Evolutionary conservation across 2,888 invertebrate species (phyloP).

Genomic region (Pycnomerus fuliginosus): DNA sequence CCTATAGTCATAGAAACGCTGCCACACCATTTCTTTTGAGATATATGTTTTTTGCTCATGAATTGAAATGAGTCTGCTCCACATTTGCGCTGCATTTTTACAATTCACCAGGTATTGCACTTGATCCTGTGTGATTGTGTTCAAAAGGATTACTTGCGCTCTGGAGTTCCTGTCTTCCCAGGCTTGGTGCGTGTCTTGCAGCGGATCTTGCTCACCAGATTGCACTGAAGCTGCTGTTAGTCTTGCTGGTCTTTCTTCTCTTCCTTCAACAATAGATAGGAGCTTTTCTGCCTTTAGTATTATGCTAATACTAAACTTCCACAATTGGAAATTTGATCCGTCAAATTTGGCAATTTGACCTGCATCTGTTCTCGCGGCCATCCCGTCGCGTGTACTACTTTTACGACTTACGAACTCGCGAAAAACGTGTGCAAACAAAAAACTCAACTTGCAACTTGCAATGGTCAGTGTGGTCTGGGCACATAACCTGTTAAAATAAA

Average conservation of each 20-base stretch:
- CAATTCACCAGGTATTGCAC: conserved; percentile 23
- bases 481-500: background rate
- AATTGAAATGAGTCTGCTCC: conserved; percentile 31
- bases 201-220: background rate
- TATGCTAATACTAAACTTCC: conserved; percentile 10
- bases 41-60: conserved; percentile 36
- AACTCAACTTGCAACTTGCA: background rate
- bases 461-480: background rate
- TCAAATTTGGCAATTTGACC: conserved; percentile 5
- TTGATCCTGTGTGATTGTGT: conserved; percentile 15
- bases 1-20: conserved; percentile 16
- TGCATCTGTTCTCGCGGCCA: background rate
- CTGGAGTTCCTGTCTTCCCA: conserved; percentile 17
- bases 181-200: too few species aligned
- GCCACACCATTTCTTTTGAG: conserved; percentile 32
- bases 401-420: background rate
- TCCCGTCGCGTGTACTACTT: background rate
- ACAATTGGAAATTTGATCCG: conserved; percentile 7
- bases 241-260: conserved; percentile 5
- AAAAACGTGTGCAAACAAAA: too few species aligned
- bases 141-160: conserved; percentile 18
- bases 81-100: conserved; percentile 34
- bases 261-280: conserved; percentile 10
- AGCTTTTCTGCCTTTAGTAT: conserved; percentile 19
- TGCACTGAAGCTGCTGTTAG: conserved; percentile 2